Percentiles rank a stretch among this genome's conserved stretches.
Conservation (phyloP, 2,113 vertebrate species). For the Bambusicola thoracicus region DNA sequence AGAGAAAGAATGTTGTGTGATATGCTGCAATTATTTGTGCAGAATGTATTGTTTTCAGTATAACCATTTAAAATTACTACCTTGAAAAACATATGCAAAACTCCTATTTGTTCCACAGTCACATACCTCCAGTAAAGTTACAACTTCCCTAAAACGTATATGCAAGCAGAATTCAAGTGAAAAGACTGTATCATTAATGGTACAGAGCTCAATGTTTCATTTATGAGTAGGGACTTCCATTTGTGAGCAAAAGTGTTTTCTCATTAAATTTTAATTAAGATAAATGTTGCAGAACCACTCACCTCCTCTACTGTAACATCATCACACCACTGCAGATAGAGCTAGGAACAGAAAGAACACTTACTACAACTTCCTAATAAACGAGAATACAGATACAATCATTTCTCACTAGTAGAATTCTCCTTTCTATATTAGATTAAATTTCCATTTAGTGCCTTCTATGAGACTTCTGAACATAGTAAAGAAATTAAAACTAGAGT, state of each 20-base stretch:
- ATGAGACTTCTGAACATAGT: background rate
- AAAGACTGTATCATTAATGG: conserved; percentile 84
- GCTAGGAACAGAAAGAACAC: conserved; percentile 81
- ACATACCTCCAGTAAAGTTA: conserved; percentile 77
- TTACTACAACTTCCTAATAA: conserved; percentile 70
- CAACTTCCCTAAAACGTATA: conserved; percentile 76
- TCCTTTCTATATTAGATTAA: conserved; percentile 35
- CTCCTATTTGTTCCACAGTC: conserved; percentile 46
- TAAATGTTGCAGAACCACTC: conserved; percentile 87
- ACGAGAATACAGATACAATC: conserved; percentile 47
- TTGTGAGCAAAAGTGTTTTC: conserved; percentile 88
- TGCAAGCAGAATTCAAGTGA: conserved; percentile 82
- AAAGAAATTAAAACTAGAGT: background rate
- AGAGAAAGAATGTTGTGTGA: background rate
- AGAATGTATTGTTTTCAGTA: conserved; percentile 25
- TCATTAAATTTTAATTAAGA: conserved; percentile 97
- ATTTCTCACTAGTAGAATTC: conserved; percentile 55
- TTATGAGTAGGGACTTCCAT: conserved; percentile 89
- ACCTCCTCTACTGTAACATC: conserved; percentile 92
- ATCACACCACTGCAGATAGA: conserved; percentile 98
- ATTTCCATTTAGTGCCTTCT: conserved; percentile 15
- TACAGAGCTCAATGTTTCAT: conserved; percentile 90
- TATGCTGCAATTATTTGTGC: background rate
- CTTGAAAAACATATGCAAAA: conserved; percentile 72
- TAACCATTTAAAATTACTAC: conserved; percentile 59